phyloP scores from a whole-genome alignment of 2,797 vertebrate genomes.

The Sciaenops ocellatus region DNA sequence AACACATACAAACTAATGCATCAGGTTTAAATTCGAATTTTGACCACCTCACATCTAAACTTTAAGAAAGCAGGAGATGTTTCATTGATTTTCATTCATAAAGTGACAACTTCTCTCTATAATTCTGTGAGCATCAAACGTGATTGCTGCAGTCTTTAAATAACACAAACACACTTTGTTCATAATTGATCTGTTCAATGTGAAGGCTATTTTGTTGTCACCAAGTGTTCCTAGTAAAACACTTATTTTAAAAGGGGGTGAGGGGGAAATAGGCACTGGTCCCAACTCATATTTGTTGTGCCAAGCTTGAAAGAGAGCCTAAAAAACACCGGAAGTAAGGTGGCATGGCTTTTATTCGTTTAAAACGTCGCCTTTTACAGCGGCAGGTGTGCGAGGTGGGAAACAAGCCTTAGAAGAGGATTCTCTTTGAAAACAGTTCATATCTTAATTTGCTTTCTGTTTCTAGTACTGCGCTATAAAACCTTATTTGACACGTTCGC shows the following conservation, averaged over 20 bases:
- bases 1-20: background rate
- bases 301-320: background rate
- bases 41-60: background rate
- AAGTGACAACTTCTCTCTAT: background rate
- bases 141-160: background rate
- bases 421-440: background rate
- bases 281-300: background rate
- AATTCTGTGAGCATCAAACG: background rate
- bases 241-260: background rate
- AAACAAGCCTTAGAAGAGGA: background rate
- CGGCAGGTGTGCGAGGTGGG: background rate
- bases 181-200: too few relatives aligned
- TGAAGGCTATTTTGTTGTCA: background rate
- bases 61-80: background rate
- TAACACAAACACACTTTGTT: background rate
- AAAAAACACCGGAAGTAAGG: slow-evolving; percentile 16
- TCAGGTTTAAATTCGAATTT: background rate
- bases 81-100: background rate
- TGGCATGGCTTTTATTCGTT: background rate
- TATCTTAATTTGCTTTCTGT: background rate
- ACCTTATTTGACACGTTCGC: background rate
- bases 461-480: background rate
- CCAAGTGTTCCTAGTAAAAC: background rate
- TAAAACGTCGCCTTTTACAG: background rate
- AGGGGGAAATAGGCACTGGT: too few relatives aligned